A percentile compares a stretch with the other conserved stretches of the same genome.
Evolutionary conservation across 2,888 invertebrate genomes (phyloP).

Genomic region (Drosophila atripex): DNA sequence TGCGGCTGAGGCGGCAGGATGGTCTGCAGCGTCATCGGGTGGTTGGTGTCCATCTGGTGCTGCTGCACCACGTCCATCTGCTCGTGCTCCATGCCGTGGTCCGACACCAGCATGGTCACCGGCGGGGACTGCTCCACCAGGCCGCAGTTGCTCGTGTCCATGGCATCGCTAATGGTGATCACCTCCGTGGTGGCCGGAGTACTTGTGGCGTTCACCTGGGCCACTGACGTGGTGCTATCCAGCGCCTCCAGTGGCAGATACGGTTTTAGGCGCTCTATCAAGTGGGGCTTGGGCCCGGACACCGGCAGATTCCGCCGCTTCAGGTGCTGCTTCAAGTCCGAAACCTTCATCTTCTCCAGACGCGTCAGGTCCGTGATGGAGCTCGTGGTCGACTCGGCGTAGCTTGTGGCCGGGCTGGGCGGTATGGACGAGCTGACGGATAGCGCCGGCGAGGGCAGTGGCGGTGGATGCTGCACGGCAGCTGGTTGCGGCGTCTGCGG

Average conservation of each 20-base stretch:
- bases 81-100: conserved; percentile 74
- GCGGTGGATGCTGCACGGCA: conserved; percentile 80
- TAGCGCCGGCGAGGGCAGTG: conserved; percentile 85
- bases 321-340: conserved; percentile 96
- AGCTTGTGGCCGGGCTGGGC: conserved; percentile 82
- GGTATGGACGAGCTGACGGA: conserved; percentile 84
- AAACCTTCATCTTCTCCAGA: conserved; percentile 97
- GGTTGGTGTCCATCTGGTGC: conserved; percentile 77
- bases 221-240: conserved; percentile 69
- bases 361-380: conserved; percentile 85
- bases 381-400: conserved; percentile 80
- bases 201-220: neutral
- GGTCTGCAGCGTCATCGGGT: conserved; percentile 77
- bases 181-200: conserved; percentile 57
- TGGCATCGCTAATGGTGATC: conserved; percentile 67
- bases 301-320: conserved; percentile 97
- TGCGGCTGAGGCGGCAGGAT: conserved; percentile 79
- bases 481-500: conserved; percentile 25
- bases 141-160: conserved; percentile 79
- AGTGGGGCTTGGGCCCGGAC: conserved; percentile 97
- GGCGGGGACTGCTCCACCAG: conserved; percentile 45
- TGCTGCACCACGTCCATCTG: conserved; percentile 83
- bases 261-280: conserved; percentile 95
- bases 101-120: conserved; percentile 72
- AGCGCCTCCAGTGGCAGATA: conserved; percentile 85